phyloP scores from a whole-genome alignment of 1,140 invertebrate genomes.

The Macrosteles quadrilineatus region DNA sequence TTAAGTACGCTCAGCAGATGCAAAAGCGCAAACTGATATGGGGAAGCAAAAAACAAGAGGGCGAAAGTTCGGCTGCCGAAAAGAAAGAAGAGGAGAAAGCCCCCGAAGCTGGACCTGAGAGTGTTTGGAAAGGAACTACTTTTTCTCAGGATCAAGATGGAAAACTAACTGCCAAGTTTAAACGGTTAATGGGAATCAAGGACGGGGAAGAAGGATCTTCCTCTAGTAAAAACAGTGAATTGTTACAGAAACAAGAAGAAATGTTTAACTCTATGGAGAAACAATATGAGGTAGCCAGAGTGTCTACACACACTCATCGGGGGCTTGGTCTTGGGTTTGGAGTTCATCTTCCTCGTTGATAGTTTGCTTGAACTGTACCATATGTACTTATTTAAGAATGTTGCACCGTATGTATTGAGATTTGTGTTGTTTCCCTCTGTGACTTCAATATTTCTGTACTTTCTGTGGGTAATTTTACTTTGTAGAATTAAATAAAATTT shows the following conservation, averaged over 20 bases:
- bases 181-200: conserved; percentile 94
- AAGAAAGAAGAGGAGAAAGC: conserved; percentile 54
- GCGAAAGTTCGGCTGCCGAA: conserved; percentile 50
- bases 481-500: no score
- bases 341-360: conserved; percentile 24
- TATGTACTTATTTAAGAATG: no score
- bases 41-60: conserved; percentile 55
- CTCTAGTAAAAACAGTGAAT: conserved; percentile 31
- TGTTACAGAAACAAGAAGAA: conserved; percentile 83
- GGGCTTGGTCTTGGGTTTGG: conserved; percentile 85
- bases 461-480: no score
- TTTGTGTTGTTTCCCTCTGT: no score
- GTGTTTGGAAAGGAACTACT: conserved; percentile 78
- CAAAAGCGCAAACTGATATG: conserved; percentile 66
- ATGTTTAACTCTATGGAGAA: conserved; percentile 90
- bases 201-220: conserved; percentile 43
- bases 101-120: conserved; percentile 50
- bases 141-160: conserved; percentile 89
- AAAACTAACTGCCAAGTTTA: conserved; percentile 91
- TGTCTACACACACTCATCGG: conserved; percentile 90
- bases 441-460: no score
- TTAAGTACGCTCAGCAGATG: conserved; percentile 84
- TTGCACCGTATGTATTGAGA: no score
- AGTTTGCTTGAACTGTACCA: no score
- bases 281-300: conserved; percentile 91